Base-by-base conservation (phyloP, 2,888 invertebrate species). In the Conus canariensis region DNA sequence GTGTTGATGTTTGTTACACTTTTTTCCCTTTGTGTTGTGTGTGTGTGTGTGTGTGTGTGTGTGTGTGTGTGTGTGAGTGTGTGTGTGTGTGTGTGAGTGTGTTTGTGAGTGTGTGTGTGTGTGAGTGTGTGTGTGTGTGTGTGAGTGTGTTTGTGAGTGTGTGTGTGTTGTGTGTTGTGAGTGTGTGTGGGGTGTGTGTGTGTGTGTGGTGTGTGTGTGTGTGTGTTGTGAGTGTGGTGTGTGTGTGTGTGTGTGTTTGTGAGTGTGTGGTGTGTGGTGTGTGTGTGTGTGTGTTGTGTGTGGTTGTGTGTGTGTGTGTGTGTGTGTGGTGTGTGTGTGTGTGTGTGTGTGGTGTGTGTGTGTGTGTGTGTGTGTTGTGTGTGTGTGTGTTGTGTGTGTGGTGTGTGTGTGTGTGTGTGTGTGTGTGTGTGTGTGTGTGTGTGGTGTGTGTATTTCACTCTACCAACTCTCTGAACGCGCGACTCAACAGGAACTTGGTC, bases 21-120 rank as follows among this genome's bases (percentile, higher is more conserved):
- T 1, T 64, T 16, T 7, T 14, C 16, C 12, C 1, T 56, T 45
- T 82, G 82, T 82, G 82, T 56, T 56, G 82, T 82, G 82, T 82
- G 82, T 56, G 82, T 82, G 82, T 82, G 82, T 82, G 82, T 82
- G 82, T 82, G 82, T 82, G 82, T 58, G 82, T 82, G 82, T 58
- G 82, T 82, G 82, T 58, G 82, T 82, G 82, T 58, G 82, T 82
- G 82, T 58, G 82, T 82, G 56, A 0, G 82, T 82, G 45, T 22
- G 82, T 56, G 56, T 22, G 82, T 56, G 82, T 58, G 82, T 82
- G 56, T 6, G 82, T 82, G 82, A 0, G 82, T 56, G 82, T 58
- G 82, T 82, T 58, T 22, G 30, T 80, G 80, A 0, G 10, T 25
- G 3, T 80, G 25, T 30, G 30, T 10, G 30, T 80, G 80, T 80